Base-by-base conservation (phyloP, 2,113 vertebrate genomes). In the Cepphus grylle region DNA sequence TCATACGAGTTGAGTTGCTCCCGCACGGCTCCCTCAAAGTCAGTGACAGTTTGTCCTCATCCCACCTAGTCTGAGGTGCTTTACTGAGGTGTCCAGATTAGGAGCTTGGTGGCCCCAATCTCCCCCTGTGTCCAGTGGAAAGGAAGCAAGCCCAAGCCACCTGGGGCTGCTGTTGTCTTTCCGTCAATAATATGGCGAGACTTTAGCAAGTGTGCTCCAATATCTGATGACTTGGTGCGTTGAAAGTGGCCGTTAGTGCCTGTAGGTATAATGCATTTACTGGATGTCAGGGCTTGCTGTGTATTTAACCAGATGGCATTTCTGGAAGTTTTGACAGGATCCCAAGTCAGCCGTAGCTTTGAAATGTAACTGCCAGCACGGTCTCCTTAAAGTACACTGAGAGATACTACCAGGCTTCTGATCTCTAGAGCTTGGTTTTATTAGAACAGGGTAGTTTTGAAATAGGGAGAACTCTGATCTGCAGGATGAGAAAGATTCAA, bases 151-250 rank as follows among this genome's bases (percentile, higher is more conserved):
- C 34, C n/a, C 9, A 22, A 53, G 30, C 26, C 30, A 18, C 22
- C 26, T 19, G n/a, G 11, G 34, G 25, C 38, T 80, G 25, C 49
- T 36, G 3, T 49, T 45, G 25, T 25, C 52, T 62, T 79, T 32
- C 38, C 1, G 1, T 36, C 34, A 42, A 1, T 19, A 15, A 2
- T 15, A 10, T 34, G 27, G 19, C 38, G 38, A 34, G 20, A 12
- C 23, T 27, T 25, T 23, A 58, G 55, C 21, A 40, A 30, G 17
- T 11, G 11, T 42, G 38, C 45, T 81, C 26, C 15, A 13, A 5
- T 36, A 21, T 22, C 32, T 29, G n/a, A 5, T 81, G 63, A n/a
- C 34, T 81, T 4, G 1, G 12, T 67, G 65, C 29, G 38, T 25
- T 53, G 50, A 34, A 72, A 66, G 58, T 21, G 77, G 52, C 17